Evolutionary conservation across 2,888 invertebrate species (phyloP).

Genomic region (Bembecia ichneumoniformis): DNA sequence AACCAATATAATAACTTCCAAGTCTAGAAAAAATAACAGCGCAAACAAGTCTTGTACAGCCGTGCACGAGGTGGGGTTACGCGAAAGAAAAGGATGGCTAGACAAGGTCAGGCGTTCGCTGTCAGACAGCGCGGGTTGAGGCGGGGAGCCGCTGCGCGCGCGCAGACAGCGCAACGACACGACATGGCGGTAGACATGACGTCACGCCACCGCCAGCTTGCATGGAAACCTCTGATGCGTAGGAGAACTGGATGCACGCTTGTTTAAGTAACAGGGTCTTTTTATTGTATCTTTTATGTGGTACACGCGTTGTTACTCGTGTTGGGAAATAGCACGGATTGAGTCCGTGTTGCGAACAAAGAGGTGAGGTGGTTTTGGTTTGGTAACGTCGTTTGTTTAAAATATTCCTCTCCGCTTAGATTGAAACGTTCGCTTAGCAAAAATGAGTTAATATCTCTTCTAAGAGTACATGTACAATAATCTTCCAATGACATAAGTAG

Average conservation of each 20-base stretch:
- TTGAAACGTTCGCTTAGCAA: too few relatives aligned
- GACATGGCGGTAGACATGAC: slow-evolving; percentile 48
- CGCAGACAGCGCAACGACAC: slow-evolving; percentile 60
- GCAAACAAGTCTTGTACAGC: slow-evolving; percentile 54
- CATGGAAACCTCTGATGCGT: slow-evolving; percentile 55
- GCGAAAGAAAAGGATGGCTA: slow-evolving; percentile 40
- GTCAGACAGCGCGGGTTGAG: slow-evolving; percentile 55
- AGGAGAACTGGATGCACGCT: slow-evolving; percentile 43
- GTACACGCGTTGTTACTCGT: not conserved
- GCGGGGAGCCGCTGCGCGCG: slow-evolving; percentile 32
- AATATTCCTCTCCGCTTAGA: too few relatives aligned
- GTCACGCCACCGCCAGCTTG: slow-evolving; percentile 47
- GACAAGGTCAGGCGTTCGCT: slow-evolving; percentile 69
- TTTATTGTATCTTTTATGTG: not conserved
- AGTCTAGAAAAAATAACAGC: slow-evolving; percentile 60
- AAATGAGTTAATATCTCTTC: too few relatives aligned
- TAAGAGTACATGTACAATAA: too few relatives aligned
- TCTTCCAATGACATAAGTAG: too few relatives aligned
- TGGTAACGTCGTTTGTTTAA: too few relatives aligned
- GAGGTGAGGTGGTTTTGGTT: too few relatives aligned
- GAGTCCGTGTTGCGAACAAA: not conserved
- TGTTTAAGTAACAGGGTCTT: not conserved
- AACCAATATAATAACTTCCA: slow-evolving; percentile 28
- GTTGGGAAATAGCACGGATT: not conserved
- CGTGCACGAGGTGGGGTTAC: slow-evolving; percentile 21